Conservation (phyloP, 2,888 invertebrate genomes). For the Lysandra bellargus region DNA sequence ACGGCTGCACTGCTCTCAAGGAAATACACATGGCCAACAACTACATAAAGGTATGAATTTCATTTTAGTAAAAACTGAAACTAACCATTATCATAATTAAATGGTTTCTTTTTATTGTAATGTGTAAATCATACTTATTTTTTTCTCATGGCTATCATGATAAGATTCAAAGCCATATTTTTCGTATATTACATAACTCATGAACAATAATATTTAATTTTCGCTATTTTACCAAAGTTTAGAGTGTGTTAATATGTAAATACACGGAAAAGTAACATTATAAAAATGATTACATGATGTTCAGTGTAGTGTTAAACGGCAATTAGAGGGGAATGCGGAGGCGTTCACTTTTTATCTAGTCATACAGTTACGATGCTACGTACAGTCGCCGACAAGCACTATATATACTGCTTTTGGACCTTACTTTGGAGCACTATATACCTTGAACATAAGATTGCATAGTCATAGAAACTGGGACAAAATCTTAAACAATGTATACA, state of each 20-base stretch:
- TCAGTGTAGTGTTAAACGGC: neutral
- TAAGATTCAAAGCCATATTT: neutral
- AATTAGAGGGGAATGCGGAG: conserved; percentile 2
- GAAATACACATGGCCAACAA: conserved; percentile 93
- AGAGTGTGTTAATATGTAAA: neutral
- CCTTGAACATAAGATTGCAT: no score
- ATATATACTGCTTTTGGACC: no score
- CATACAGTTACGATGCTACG: neutral
- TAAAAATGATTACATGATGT: neutral
- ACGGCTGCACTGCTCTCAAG: conserved; percentile 87
- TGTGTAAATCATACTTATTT: neutral
- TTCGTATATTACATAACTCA: neutral
- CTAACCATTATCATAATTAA: neutral
- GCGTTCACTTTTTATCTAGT: conserved; percentile 1
- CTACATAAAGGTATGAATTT: conserved; percentile 82
- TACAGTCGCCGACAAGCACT: neutral
- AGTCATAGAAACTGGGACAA: no score
- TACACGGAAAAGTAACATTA: conserved; percentile 8
- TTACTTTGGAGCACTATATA: no score
- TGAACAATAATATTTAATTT: neutral
- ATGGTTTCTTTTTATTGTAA: neutral
- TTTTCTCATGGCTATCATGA: neutral
- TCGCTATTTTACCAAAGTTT: neutral
- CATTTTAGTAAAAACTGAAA: conserved; percentile 29
- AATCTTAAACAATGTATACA: no score